These are phyloP conservation scores for Cinclus mexicanus DNA, from an alignment of 2,113 vertebrate species.

Conservation along the genomic window DNA sequence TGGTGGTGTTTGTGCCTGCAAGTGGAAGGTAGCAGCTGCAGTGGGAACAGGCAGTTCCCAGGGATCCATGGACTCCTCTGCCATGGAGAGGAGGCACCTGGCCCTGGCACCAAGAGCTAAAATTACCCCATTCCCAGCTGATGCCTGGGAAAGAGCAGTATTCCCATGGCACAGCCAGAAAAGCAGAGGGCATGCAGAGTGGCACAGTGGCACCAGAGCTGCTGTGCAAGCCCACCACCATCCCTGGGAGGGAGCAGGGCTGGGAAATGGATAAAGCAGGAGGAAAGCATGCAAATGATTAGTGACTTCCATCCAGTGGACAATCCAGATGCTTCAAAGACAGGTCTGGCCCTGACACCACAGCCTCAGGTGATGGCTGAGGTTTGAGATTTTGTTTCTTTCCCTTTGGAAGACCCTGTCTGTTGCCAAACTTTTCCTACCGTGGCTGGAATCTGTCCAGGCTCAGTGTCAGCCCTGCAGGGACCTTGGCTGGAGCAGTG, in stretches of 20 bases:
- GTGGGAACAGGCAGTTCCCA: neutral
- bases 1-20: neutral
- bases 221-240: neutral
- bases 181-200: neutral
- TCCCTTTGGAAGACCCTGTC: neutral
- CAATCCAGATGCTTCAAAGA: neutral
- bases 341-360: neutral
- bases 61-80: neutral
- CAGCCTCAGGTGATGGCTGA: neutral
- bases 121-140: neutral
- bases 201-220: neutral
- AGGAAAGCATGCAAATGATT: neutral
- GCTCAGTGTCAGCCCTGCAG: neutral
- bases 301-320: neutral
- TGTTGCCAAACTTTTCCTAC: neutral
- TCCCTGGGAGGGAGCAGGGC: neutral
- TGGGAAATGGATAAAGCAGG: neutral
- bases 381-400: neutral
- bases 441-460: rapidly evolving
- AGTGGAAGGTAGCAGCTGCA: neutral
- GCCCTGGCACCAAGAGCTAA: neutral
- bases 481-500: neutral
- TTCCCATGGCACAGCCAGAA: neutral
- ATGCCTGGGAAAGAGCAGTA: neutral
- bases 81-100: neutral